These are phyloP conservation scores for Epizoanthus ramosus DNA, from an alignment of 92 coral and sea anemone genomes.

Conservation along the genomic window DNA sequence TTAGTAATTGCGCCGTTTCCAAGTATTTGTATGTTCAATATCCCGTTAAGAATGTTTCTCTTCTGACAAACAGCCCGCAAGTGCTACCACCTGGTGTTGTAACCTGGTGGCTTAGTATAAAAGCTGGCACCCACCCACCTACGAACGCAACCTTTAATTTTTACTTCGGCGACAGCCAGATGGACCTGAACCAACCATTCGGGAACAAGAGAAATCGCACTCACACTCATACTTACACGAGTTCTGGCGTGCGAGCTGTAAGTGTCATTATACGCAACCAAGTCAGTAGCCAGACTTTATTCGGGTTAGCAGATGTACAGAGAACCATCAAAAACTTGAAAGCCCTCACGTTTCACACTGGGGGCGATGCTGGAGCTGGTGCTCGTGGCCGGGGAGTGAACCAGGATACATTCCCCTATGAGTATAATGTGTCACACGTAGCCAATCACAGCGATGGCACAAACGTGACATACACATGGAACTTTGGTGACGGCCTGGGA, in stretches of 20 bases:
- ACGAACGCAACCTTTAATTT: slow-evolving; percentile 83
- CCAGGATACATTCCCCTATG: slow-evolving; percentile 67
- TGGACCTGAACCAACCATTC: slow-evolving; percentile 21
- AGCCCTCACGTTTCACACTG: slow-evolving; percentile 60
- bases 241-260: slow-evolving; percentile 55
- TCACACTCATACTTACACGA: slow-evolving; percentile 45
- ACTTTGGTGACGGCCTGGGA: slow-evolving; percentile 67
- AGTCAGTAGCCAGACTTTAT: slow-evolving; percentile 55
- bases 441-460: slow-evolving; percentile 73
- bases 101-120: slow-evolving; percentile 52
- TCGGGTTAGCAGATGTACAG: slow-evolving; percentile 73
- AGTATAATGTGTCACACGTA: slow-evolving; percentile 55
- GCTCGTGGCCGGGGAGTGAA: slow-evolving; percentile 70
- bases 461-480: slow-evolving; percentile 60
- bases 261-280: slow-evolving; percentile 60
- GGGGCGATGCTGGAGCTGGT: slow-evolving; percentile 67
- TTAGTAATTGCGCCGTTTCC: slow-evolving; percentile 42
- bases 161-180: slow-evolving; percentile 53
- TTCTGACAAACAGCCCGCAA: slow-evolving; percentile 72
- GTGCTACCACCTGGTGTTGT: slow-evolving; percentile 72
- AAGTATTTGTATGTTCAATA: slow-evolving; percentile 53
- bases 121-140: slow-evolving; percentile 64
- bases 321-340: slow-evolving; percentile 64
- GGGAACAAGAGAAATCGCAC: slow-evolving; percentile 24
- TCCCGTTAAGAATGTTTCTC: slow-evolving; percentile 42